Base-by-base conservation (phyloP, 2,888 invertebrate species). In the Morpho helenor region DNA sequence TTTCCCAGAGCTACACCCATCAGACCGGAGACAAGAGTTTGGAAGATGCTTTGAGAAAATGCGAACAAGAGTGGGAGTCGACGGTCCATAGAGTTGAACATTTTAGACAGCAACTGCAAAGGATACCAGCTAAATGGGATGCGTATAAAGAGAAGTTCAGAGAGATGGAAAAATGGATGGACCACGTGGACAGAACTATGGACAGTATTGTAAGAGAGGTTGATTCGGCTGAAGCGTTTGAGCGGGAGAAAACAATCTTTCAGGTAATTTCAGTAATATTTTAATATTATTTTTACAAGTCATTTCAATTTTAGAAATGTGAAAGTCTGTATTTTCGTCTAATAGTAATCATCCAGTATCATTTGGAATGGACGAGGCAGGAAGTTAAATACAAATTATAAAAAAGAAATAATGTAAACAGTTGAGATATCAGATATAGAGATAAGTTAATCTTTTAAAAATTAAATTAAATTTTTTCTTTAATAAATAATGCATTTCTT, bases 51-150 rank as follows among this genome's bases (percentile, higher is more conserved):
- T 92, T 94, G 22, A 91, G 92, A 49, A 93, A 61, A 56, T 95
- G 96, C 49, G 93, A 94, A 74, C 92, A 93, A 50, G 93, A 95
- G 63, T 98, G 97, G 96, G 93, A 94, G 61, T 91, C 92, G 44
- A 92, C 96, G 0, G 93, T 94, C 2, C 91, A 92, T 23, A 93
- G 94, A 73, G 93, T 97, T 44, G 95, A 95, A 68, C 91, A 92
- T 61, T 92, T 98, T 68, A 93, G 89, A 10, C 87, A 87, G 49
- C 87, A 88, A 61, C 57, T 88, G 39, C 95, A 96, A 67, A 95
- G 97, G 76, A 95, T 98, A 57, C 98, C 98, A 0, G 96, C 96
- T 47, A 96, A 97, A 73, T 98, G 98, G 98, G 94, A 95, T 58
- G 93, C 94, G 0, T 98, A 98, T 71, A 94, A 95, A 74, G 91